Conservation (phyloP, 1,140 invertebrate genomes). For the Thaumatotibia leucotreta region DNA sequence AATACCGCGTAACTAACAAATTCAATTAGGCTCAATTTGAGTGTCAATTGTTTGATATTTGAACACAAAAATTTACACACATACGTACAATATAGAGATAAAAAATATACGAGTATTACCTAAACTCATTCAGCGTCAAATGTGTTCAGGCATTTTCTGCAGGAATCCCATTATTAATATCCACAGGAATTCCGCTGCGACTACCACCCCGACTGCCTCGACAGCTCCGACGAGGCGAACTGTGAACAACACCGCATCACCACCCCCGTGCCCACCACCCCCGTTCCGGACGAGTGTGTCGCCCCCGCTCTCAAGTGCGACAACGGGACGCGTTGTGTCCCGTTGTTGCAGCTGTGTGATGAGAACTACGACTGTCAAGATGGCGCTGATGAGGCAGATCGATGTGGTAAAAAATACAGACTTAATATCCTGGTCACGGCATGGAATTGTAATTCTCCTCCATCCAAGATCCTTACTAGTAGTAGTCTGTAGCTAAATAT, state of each 20-base stretch:
- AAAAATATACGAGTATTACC: no score
- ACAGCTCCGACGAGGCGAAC: slow-evolving; percentile 80
- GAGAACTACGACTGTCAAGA: slow-evolving; percentile 82
- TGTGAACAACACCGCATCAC: slow-evolving; percentile 50
- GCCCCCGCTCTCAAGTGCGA: slow-evolving; percentile 82
- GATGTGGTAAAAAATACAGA: slow-evolving; percentile 78
- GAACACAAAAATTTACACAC: no score
- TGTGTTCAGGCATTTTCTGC: no score
- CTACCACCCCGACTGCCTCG: slow-evolving; percentile 81
- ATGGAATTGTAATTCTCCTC: background rate
- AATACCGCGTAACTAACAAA: no score
- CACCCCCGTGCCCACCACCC: slow-evolving; percentile 14
- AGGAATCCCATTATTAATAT: no score
- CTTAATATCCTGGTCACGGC: background rate
- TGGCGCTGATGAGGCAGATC: slow-evolving; percentile 87
- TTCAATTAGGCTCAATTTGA: no score
- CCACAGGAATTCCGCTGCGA: slow-evolving; percentile 84
- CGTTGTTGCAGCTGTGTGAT: slow-evolving; percentile 82
- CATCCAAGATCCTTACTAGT: background rate
- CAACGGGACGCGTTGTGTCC: slow-evolving; percentile 81
- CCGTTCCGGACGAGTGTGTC: slow-evolving; percentile 68
- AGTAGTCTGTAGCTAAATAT: no score
- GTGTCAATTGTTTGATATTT: no score
- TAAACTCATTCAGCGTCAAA: no score
- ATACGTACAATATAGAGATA: no score